Evolutionary conservation across 2,113 vertebrate genomes (phyloP).

Genomic region (Struthidea cinerea): DNA sequence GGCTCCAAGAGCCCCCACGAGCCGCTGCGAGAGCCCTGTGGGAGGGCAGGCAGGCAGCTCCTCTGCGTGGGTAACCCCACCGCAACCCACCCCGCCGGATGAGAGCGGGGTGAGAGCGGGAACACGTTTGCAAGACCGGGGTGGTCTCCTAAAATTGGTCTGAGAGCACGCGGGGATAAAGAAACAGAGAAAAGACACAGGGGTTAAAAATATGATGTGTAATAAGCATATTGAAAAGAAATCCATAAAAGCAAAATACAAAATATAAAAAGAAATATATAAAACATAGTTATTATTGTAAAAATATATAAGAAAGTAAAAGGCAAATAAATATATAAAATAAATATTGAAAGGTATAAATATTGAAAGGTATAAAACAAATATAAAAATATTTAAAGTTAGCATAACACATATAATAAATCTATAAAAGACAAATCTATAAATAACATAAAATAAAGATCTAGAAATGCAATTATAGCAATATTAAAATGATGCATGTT

Average conservation of each 20-base stretch:
- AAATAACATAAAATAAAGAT: neutral
- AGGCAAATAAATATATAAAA: neutral
- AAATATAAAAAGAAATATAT: neutral
- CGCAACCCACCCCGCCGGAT: fast-evolving
- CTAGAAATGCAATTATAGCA: fast-evolving
- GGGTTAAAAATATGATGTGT: no score
- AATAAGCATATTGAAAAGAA: neutral
- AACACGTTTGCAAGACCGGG: fast-evolving
- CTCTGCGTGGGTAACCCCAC: no score
- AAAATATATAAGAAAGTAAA: neutral
- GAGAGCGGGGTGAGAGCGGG: fast-evolving
- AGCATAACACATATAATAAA: neutral
- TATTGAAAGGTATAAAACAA: neutral
- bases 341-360: neutral
- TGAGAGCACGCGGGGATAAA: neutral
- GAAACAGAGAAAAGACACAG: neutral
- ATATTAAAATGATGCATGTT: fast-evolving
- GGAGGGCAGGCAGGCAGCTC: no score
- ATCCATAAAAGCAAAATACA: neutral
- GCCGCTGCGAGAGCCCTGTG: fast-evolving
- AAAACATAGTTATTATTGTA: neutral
- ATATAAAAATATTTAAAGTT: neutral
- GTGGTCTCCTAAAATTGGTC: neutral
- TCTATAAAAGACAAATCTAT: neutral
- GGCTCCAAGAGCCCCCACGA: neutral